Evolutionary conservation across 1,140 invertebrate species (phyloP).

Genomic region (Sogatella furcifera): DNA sequence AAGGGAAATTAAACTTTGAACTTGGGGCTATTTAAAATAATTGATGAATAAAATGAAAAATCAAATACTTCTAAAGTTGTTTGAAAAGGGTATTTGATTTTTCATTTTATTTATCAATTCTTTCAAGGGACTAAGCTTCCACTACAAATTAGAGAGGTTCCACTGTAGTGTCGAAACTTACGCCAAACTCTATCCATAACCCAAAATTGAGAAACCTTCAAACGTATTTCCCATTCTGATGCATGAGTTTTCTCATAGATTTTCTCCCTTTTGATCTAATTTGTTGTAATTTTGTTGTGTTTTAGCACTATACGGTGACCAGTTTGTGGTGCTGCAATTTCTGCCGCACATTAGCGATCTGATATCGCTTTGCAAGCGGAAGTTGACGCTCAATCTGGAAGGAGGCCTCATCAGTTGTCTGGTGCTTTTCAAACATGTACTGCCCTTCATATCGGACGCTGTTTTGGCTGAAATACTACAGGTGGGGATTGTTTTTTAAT

Average conservation of each 20-base stretch:
- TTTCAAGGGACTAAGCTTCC: too few relatives aligned
- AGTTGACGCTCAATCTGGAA: constrained; percentile 72
- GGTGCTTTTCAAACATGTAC: constrained; percentile 58
- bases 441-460: constrained; percentile 58
- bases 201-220: too few relatives aligned
- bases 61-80: too few relatives aligned
- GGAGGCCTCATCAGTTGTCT: constrained; percentile 79
- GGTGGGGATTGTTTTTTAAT: constrained; percentile 37
- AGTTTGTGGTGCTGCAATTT: constrained; percentile 89
- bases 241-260: neutral
- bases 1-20: too few relatives aligned
- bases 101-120: too few relatives aligned
- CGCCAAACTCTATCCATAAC: too few relatives aligned
- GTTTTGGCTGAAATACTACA: constrained; percentile 78
- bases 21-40: too few relatives aligned
- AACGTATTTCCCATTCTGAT: neutral
- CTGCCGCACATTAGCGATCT: constrained; percentile 83
- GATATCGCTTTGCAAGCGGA: constrained; percentile 58
- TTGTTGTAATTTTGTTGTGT: constrained; percentile 25
- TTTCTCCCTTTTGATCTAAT: too few relatives aligned
- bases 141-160: too few relatives aligned
- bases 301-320: constrained; percentile 81
- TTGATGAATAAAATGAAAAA: too few relatives aligned
- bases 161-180: too few relatives aligned
- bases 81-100: too few relatives aligned